A percentile compares a stretch with the other conserved stretches of the same genome.
Conservation (phyloP, 2,797 vertebrate species). For the Hippocampus kuda region DNA sequence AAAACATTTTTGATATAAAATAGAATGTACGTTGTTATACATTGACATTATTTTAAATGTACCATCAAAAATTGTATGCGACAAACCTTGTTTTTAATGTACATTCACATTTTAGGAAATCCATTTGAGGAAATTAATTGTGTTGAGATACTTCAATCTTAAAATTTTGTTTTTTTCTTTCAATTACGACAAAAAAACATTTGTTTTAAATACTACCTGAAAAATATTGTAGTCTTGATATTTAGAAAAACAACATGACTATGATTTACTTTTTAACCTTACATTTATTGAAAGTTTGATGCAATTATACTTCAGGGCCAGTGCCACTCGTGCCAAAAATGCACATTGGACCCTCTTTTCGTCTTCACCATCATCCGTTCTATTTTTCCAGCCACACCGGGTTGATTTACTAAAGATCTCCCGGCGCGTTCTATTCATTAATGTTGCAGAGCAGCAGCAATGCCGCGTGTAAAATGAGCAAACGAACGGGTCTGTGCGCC, state of each 20-base stretch:
- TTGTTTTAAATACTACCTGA: too few relatives aligned
- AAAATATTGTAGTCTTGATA: not conserved
- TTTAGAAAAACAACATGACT: not conserved
- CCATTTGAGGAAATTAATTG: too few relatives aligned
- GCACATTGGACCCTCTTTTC: not conserved
- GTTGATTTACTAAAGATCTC: not conserved
- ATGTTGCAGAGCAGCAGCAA: not conserved
- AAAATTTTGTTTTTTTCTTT: too few relatives aligned
- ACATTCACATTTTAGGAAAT: too few relatives aligned
- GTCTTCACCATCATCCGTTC: not conserved
- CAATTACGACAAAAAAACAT: too few relatives aligned
- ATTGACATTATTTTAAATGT: too few relatives aligned
- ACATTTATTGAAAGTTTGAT: not conserved
- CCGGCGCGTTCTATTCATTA: not conserved
- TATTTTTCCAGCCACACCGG: not conserved
- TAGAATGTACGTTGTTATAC: not conserved
- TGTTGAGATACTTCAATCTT: too few relatives aligned
- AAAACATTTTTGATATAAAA: not conserved
- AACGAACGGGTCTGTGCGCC: not conserved
- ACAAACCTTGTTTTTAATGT: too few relatives aligned
- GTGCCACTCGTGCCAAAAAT: not conserved
- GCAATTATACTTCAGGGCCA: not conserved
- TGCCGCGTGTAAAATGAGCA: constrained; percentile 1
- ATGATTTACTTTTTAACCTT: not conserved
- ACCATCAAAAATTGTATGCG: too few relatives aligned